Evolutionary conservation across 2,888 invertebrate genomes (phyloP).

Genomic region (Eurytoma californica): DNA sequence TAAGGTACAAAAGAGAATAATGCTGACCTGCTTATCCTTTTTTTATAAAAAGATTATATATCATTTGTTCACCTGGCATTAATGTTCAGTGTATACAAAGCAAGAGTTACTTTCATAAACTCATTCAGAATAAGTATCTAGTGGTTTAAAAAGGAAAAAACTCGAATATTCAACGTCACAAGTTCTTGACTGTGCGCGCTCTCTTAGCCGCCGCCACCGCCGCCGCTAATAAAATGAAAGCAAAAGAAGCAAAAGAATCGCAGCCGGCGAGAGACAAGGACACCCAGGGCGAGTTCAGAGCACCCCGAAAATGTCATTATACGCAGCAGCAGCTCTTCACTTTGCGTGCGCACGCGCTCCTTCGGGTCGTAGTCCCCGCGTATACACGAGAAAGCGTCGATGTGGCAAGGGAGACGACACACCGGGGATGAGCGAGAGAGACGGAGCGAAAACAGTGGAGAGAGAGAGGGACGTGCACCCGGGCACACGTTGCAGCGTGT

Average conservation of each 20-base stretch:
- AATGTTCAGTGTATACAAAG: too few relatives aligned
- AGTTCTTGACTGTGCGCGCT: not conserved
- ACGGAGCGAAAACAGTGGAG: constrained; percentile 8
- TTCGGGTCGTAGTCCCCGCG: constrained; percentile 1
- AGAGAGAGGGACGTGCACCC: constrained; percentile 28
- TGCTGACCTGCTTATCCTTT: too few relatives aligned
- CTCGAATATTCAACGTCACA: not conserved
- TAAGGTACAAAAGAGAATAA: too few relatives aligned
- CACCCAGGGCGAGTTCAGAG: constrained; percentile 53
- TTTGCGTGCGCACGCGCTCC: constrained; percentile 2
- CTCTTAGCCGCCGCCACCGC: constrained; percentile 6
- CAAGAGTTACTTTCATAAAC: too few relatives aligned
- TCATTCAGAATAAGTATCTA: too few relatives aligned
- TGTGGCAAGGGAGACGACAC: not conserved
- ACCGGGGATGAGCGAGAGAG: not conserved
- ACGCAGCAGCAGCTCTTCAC: constrained; percentile 31
- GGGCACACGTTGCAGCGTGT: constrained; percentile 36
- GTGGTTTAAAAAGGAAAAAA: too few relatives aligned
- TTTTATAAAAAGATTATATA: too few relatives aligned
- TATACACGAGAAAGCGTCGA: not conserved
- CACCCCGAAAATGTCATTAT: constrained; percentile 61
- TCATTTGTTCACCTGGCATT: too few relatives aligned
- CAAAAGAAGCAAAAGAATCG: constrained; percentile 25
- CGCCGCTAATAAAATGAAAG: constrained; percentile 31
- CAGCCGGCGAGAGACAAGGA: constrained; percentile 20